Base-by-base conservation (phyloP, 64 coral and sea anemone species). In the Montipora capricornis region DNA sequence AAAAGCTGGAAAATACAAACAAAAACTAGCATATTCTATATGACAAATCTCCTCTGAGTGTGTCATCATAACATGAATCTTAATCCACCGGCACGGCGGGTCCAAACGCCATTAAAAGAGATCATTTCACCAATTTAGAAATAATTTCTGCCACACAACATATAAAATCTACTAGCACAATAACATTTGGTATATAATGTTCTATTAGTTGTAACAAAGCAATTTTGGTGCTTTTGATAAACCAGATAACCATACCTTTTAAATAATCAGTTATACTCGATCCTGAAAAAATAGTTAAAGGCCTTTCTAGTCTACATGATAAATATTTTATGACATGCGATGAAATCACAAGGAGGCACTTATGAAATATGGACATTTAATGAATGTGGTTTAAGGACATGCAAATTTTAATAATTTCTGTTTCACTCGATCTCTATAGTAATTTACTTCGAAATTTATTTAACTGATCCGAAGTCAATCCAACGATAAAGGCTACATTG, bases 331-430 rank as follows among this genome's bases (percentile, higher is more conserved):
- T 71, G 0, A 86, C 82, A 12, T 50, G 17, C 44, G 47, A 86
- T 73, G 16, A 64, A 16, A 69, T 71, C 82, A 20, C 47, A 26
- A 70, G 46, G 66, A 50, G 2, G 37, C 67, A 68, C 82, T 86
- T 86, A 86, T 86, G 82, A 86, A 86, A 73, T 86, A 5, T 19
- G 82, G 81, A 71, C 29, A 86, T 71, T 86, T 71, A 86, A 86
- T 86, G 71, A 86, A 64, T 51, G 9, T 86, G 82, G 64, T 86
- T 47, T 69, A 86, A 71, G 44, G 66, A 86, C 82, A 86, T 71
- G 82, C 15, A 86, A 86, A 86, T 86, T 86, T 70, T 46, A 49
- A 51, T 49, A 68, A 70, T 50, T 47, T 49, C 45, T 26, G 17
- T 86, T 64, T 86, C 19, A 7, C 47, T 86, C 29, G 82, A 15